phyloP scores from a whole-genome alignment of 2,113 vertebrate species.

The Rhodinocichla rosea region DNA sequence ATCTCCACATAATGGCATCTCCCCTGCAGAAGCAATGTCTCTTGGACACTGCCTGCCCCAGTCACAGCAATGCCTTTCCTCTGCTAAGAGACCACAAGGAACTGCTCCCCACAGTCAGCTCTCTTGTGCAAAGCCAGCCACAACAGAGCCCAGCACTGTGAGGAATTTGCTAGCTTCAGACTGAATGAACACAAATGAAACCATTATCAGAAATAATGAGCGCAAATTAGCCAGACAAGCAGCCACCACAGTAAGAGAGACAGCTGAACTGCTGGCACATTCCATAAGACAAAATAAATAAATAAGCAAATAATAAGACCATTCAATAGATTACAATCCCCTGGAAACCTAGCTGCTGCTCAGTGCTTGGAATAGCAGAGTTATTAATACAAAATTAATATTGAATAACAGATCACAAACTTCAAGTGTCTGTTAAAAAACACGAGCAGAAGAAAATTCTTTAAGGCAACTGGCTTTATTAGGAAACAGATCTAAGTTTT shows the following conservation, averaged over 20 bases:
- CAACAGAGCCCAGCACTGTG: neutral
- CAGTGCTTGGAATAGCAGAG: neutral
- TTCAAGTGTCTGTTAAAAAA: neutral
- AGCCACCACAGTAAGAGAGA: neutral
- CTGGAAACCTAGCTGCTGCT: neutral
- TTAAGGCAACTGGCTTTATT: neutral
- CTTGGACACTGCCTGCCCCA: neutral
- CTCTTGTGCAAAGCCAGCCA: neutral
- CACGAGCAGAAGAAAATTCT: neutral
- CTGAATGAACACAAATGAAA: neutral
- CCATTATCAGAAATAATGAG: slow-evolving; percentile 8
- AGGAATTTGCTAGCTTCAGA: neutral
- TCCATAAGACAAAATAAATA: neutral
- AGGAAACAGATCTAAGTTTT: neutral
- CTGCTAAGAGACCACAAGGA: neutral
- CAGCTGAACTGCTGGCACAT: neutral
- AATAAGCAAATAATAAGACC: neutral
- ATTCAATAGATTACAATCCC: neutral
- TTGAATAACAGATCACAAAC: neutral
- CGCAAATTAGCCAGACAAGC: slow-evolving; percentile 7
- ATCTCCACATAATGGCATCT: neutral
- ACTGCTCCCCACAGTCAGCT: neutral
- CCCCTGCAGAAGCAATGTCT: neutral
- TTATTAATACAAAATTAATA: neutral
- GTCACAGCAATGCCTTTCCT: neutral